Evolutionary conservation across 2,797 vertebrate species (phyloP).

Genomic region (Cottoperca gobio): DNA sequence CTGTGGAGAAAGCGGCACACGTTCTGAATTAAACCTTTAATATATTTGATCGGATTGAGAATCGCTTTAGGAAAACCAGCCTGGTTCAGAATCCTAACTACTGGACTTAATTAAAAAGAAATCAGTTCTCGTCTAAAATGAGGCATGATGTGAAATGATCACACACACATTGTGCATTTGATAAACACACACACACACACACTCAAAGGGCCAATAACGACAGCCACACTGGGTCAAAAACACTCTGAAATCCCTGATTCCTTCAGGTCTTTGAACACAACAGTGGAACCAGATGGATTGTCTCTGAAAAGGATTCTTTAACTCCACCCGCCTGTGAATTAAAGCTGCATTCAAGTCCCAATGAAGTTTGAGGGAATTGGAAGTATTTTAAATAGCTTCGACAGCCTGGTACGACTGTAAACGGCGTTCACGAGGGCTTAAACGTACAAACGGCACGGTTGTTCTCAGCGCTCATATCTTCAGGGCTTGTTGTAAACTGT

Average conservation of each 20-base stretch:
- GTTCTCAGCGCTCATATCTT: neutral
- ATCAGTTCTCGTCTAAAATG: conserved; percentile 48
- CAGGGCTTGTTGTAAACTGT: neutral
- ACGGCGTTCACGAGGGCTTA: too few species aligned
- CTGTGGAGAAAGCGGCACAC: neutral
- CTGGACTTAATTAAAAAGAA: conserved; percentile 38
- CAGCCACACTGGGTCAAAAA: conserved; percentile 39
- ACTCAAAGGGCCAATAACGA: conserved; percentile 16
- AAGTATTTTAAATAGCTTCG: too few species aligned
- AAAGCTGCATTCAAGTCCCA: conserved; percentile 2
- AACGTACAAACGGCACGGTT: too few species aligned
- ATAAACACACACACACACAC: conserved; percentile 44
- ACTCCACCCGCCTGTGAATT: neutral
- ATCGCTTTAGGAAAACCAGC: conserved; percentile 42
- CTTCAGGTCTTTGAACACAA: neutral
- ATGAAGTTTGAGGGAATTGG: neutral
- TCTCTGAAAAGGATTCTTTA: neutral
- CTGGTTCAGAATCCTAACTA: conserved; percentile 38
- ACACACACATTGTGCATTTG: conserved; percentile 24
- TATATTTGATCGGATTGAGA: too few species aligned
- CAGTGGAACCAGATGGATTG: neutral
- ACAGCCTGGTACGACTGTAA: too few species aligned
- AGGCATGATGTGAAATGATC: conserved; percentile 68
- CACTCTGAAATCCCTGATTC: conserved; percentile 7
- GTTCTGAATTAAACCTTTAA: too few species aligned